Evolutionary conservation across 1,140 invertebrate species (phyloP), one percentile per base, ranked within the genome.

Genomic region (Brachystomella parvula): DNA sequence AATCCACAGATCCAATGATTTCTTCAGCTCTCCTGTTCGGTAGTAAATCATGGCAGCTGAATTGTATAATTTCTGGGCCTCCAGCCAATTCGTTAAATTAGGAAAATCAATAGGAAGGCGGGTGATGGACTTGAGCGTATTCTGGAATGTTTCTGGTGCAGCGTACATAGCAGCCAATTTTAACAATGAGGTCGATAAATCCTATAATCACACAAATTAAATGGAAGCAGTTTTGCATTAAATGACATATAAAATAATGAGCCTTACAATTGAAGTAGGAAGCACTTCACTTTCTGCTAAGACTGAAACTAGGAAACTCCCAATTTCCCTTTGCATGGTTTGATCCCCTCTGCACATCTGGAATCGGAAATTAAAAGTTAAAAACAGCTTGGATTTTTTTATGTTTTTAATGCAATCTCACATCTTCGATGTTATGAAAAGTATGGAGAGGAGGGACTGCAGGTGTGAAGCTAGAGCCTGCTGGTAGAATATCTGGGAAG

Each of bases 1-100:
- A 15, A 73, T 44, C 68, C 69, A 73, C 3, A 65, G 35, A 33
- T 69, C 66, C n/a, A 73, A 35, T 29, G 65, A 59, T 32, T 64
- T 66, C 32, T 44, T 35, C 21, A 64, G n/a, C 30, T 68, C 33
- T 2, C 67, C 67, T 29, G 33, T 35, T 9, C 56, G 35, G 26
- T 57, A 56, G 49, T 64, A 56, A 6, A 73, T 24, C 15, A 49
- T 31, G 9, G 68, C 71, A 9, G 63, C 15, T 44, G 49, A 63
- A 47, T 64, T 53, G 60, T 33, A 65, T 35, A 66, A 47, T 47
- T 67, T 53, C 2, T 61, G 30, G 3, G 65, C 35, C 2, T 64
- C 61, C 44, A 73, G 21, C 69, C 69, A 73, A 17, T 69, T 63
- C 2, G 69, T n/a, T 3, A 59, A 33, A 60, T 73, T 63, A 28